Evolutionary conservation across 2,888 invertebrate genomes (phyloP), one percentile per base, ranked within the genome.

Genomic region (Xylocampa areola): DNA sequence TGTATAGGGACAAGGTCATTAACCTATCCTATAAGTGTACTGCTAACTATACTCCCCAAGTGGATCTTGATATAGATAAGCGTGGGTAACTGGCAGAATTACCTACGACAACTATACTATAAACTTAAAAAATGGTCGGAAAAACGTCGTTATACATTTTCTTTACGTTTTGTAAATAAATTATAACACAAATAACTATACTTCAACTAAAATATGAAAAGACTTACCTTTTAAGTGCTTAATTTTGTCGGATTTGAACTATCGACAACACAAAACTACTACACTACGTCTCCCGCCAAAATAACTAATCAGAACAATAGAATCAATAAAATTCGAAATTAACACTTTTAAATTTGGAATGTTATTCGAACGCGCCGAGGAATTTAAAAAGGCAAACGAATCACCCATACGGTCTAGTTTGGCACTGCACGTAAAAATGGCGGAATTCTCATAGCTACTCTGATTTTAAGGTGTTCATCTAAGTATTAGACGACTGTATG

Each of bases 171-270:
- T n/a, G n/a, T n/a, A n/a, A n/a, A n/a, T n/a, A n/a, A n/a, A n/a
- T n/a, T n/a, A n/a, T n/a, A n/a, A n/a, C n/a, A n/a, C n/a, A n/a
- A n/a, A 5, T 21, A 21, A 21, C 21, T 21, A 21, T 4, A 6
- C n/a, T n/a, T 8, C 13, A 10, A 27, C 16, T 23, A 17, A 23
- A 8, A 19, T 2, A 0, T 19, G 1, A 37, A 29, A 4, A 17
- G 0, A 84, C 90, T 87, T 52, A 90, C 90, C 87, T 76, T 88
- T 88, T 76, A 89, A 53, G 77, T 85, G 81, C 85, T 87, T 86
- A 90, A 90, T 90, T 86, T 90, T 90, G 88, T 61, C 71, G 65
- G 69, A 66, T 82, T 73, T 65, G 25, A 49, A 39, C 11, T 25
- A 45, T 47, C 36, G 19, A 53, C 43, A 10, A 2, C 29, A 54